A percentile compares a stretch with the other conserved stretches of the same genome.
Conservation (phyloP, 2,888 invertebrate species). For the Lycaena phlaeas region DNA sequence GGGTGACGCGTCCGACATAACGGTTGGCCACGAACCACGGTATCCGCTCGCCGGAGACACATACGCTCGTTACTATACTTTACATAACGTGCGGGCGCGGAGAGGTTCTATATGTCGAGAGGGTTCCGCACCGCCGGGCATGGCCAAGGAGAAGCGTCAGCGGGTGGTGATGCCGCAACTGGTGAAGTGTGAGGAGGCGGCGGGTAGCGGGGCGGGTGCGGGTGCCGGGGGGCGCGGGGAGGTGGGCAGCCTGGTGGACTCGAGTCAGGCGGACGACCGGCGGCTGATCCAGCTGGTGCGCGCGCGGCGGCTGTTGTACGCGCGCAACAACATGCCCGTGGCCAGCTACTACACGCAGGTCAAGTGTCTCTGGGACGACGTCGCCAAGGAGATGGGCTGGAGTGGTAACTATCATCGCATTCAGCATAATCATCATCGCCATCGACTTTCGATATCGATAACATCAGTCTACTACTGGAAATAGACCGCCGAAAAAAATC, state of each 20-base stretch:
- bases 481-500: too few species aligned
- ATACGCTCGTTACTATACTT: too few species aligned
- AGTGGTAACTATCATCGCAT: constrained; percentile 31
- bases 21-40: too few species aligned
- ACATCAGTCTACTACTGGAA: too few species aligned
- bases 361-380: constrained; percentile 53
- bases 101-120: too few species aligned
- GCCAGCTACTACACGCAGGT: constrained; percentile 60
- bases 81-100: too few species aligned
- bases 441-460: too few species aligned
- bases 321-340: constrained; percentile 60
- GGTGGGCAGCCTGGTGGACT: constrained; percentile 52
- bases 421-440: too few species aligned
- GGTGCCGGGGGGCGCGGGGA: constrained; percentile 17
- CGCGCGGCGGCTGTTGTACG: constrained; percentile 52
- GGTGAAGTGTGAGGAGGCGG: constrained; percentile 8
- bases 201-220: constrained; percentile 8
- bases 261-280: constrained; percentile 57
- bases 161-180: constrained; percentile 1
- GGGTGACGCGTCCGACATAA: constrained; percentile 39
- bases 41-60: too few species aligned
- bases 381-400: constrained; percentile 55
- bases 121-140: too few species aligned
- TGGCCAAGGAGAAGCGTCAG: too few species aligned
- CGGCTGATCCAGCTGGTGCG: constrained; percentile 53